phyloP scores from a whole-genome alignment of 2,113 vertebrate genomes.

The Pachypanchax playfairii region DNA sequence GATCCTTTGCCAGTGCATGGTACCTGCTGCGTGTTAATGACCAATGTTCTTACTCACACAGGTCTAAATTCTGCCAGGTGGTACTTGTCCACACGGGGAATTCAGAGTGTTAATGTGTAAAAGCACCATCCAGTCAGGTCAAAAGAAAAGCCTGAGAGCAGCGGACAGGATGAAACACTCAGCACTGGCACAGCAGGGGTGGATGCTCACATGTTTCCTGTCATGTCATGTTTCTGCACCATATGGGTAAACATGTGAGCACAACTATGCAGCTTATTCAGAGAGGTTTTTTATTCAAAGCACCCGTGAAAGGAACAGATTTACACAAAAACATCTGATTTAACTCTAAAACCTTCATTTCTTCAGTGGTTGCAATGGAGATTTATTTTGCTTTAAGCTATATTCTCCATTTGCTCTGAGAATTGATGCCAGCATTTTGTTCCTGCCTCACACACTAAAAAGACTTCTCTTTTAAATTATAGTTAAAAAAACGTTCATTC shows the following conservation, averaged over 20 bases:
- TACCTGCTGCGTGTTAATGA: constrained; percentile 60
- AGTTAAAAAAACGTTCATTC: constrained; percentile 40
- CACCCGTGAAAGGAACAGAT: constrained; percentile 19
- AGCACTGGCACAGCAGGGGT: constrained; percentile 4
- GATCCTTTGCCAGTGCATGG: constrained; percentile 29
- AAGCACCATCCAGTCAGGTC: constrained; percentile 39
- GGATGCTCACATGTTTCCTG: constrained; percentile 16
- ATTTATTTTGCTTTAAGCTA: background rate
- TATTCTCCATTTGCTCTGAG: accelerated
- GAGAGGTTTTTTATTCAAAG: constrained; percentile 9
- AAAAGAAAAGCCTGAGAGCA: constrained; percentile 3
- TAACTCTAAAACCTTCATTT: constrained; percentile 7
- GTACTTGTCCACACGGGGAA: constrained; percentile 54
- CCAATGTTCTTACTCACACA: constrained; percentile 45
- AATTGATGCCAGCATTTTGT: background rate
- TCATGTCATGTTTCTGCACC: constrained; percentile 14
- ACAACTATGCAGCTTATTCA: constrained; percentile 2
- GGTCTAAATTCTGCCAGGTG: constrained; percentile 62
- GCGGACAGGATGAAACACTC: constrained; percentile 3
- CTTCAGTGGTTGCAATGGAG: background rate
- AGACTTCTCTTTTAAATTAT: constrained; percentile 17
- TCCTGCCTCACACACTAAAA: background rate
- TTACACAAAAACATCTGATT: background rate
- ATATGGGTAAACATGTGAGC: background rate
- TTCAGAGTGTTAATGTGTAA: constrained; percentile 56